Percentiles rank a stretch among this genome's conserved stretches.
Evolutionary conservation across 2,888 invertebrate genomes (phyloP).

Genomic region (Perizoma flavofasciatum): DNA sequence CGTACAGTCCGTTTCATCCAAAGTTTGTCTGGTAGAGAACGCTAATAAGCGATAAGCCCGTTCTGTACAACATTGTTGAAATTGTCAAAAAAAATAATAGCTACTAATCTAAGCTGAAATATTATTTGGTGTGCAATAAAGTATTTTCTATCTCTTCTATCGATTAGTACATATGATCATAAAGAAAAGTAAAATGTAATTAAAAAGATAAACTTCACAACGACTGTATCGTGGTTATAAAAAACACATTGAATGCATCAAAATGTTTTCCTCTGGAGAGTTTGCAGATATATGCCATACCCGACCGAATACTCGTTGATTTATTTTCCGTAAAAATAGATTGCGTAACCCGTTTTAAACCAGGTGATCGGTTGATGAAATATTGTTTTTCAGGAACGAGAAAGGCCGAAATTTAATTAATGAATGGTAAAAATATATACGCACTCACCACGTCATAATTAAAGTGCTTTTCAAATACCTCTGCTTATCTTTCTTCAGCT

Average conservation of each 20-base stretch:
- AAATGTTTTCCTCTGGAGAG: constrained; percentile 16
- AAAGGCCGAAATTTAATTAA: neutral
- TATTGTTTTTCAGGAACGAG: constrained; percentile 1
- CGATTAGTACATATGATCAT: no score
- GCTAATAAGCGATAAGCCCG: no score
- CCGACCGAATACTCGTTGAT: constrained; percentile 7
- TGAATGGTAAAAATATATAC: no score
- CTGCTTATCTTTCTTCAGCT: constrained; percentile 84
- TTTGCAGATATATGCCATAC: constrained; percentile 13
- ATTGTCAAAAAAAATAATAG: no score
- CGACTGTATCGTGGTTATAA: constrained; percentile 5
- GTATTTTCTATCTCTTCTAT: no score
- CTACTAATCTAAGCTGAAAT: no score
- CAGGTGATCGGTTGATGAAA: constrained; percentile 4
- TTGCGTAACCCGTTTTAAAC: constrained; percentile 3
- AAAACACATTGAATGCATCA: constrained; percentile 7
- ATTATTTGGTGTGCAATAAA: no score
- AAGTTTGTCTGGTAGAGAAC: no score
- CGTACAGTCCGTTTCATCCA: no score
- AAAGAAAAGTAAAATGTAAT: no score
- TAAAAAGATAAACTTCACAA: constrained; percentile 7
- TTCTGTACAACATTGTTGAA: no score
- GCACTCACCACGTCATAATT: neutral
- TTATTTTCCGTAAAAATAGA: constrained; percentile 18
- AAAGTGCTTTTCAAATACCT: constrained; percentile 61